These are phyloP conservation scores for Schizothorax lantsangensis DNA, from an alignment of 2,797 vertebrate genomes.

Conservation along the genomic window DNA sequence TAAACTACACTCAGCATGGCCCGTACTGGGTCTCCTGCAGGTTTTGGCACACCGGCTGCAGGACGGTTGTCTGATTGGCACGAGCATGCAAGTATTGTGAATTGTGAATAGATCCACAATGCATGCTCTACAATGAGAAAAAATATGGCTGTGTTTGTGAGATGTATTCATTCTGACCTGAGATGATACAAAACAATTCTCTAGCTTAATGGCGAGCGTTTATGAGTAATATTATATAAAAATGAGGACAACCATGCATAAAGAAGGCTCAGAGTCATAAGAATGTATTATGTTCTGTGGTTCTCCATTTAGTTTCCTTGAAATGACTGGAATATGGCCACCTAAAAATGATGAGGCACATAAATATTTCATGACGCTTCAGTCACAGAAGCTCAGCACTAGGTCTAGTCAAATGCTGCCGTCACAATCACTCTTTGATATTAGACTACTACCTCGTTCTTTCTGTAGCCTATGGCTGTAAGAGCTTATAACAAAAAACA, in stretches of 20 bases:
- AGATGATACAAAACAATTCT: constrained; percentile 51
- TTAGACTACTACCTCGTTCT: constrained; percentile 58
- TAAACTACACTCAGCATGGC: constrained; percentile 42
- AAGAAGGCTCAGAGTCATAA: constrained; percentile 56
- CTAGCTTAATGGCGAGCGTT: constrained; percentile 50
- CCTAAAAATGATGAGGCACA: constrained; percentile 53
- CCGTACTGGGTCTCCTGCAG: constrained; percentile 45
- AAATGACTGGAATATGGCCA: constrained; percentile 59
- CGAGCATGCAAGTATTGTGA: constrained; percentile 56
- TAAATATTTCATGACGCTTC: constrained; percentile 59
- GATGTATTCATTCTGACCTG: constrained; percentile 53
- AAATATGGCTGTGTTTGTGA: constrained; percentile 47
- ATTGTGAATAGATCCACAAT: constrained; percentile 59
- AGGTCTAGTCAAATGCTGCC: constrained; percentile 46
- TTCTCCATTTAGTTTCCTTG: constrained; percentile 59
- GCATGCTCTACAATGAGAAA: constrained; percentile 43
- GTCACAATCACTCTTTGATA: constrained; percentile 48
- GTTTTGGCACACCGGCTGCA: constrained; percentile 47
- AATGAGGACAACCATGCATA: constrained; percentile 59
- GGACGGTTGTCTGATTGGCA: constrained; percentile 44
- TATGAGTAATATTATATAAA: constrained; percentile 59
- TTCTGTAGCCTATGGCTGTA: background rate
- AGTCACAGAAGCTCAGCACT: constrained; percentile 23
- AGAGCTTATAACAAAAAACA: constrained; percentile 10
- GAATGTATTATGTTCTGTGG: constrained; percentile 59